Evolutionary conservation across 2,888 invertebrate genomes (phyloP), one percentile per base, ranked within the genome.

Genomic region (Tetragonula carbonaria): DNA sequence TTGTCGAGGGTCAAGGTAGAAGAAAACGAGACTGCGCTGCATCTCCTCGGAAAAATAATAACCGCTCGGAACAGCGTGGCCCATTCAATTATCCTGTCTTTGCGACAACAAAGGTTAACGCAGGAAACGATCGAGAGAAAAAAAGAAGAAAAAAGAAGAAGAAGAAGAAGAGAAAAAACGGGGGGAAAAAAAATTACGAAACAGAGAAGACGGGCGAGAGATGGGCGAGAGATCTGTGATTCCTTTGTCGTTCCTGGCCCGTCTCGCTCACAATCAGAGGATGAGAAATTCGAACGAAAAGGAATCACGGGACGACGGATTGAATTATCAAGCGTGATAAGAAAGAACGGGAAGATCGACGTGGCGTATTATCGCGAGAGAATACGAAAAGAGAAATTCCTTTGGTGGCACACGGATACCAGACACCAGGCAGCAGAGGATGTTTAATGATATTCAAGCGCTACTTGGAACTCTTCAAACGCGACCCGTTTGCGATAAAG

Each of bases 241-340:
- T 28, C 8, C 18, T 33, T 28, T 62, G 14, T 38, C 38, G 2
- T 3, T 6, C 3, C 1, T 28, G 28, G 28, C 28, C 28, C 28
- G 28, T n/a, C 11, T 23, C 23, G 23, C n/a, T 28, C 18, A 28
- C 13, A 14, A 51, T 28, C 0, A 33, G 23, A 8, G 18, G 8
- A 11, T n/a, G 14, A 21, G 16, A 82, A 72, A 72, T 72, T 67
- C 5, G 62, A 28, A 28, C n/a, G 4, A 6, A 67, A 59, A 45
- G 63, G 45, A 23, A 59, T 63, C 71, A 51, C 33, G 57, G 57
- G 65, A n/a, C n/a, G 59, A n/a, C 18, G 45, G 76, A 76, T 83
- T 73, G 76, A 72, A 83, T 76, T 76, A 67, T 84, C 78, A 73
- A 57, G 23, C 63, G 57, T 65, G 79, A 80, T 80, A 80, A 45